These are phyloP conservation scores for Bombylius discolor DNA, from an alignment of 2,888 invertebrate genomes.

Conservation along the genomic window DNA sequence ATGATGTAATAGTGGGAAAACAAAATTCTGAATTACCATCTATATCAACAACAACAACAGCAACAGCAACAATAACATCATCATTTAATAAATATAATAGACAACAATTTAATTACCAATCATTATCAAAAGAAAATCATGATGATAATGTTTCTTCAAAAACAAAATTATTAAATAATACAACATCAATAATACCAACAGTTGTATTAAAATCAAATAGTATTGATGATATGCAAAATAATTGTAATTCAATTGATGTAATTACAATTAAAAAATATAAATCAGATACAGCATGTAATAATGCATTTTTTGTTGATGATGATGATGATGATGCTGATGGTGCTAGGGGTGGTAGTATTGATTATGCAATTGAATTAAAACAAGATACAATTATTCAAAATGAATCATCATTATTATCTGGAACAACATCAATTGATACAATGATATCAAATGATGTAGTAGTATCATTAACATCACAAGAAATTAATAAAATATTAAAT, in stretches of 20 bases:
- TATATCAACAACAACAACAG: constrained; percentile 19
- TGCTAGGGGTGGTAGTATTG: neutral
- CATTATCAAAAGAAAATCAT: too few relatives aligned
- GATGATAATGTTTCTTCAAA: too few relatives aligned
- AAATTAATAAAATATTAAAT: constrained; percentile 12
- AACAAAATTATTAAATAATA: too few relatives aligned
- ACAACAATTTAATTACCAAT: too few relatives aligned
- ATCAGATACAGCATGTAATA: constrained; percentile 17
- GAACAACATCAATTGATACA: too few relatives aligned
- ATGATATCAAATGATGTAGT: neutral
- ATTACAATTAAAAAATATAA: neutral
- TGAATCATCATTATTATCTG: too few relatives aligned
- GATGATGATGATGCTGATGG: constrained; percentile 20
- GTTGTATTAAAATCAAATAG: too few relatives aligned
- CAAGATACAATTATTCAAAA: too few relatives aligned
- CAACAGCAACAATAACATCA: constrained; percentile 29
- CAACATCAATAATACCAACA: neutral
- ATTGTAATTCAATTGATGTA: constrained; percentile 1
- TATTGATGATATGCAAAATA: too few relatives aligned
- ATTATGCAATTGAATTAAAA: neutral
- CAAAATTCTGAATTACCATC: too few relatives aligned
- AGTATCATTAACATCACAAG: neutral
- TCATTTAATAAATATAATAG: constrained; percentile 6
- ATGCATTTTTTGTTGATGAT: neutral
- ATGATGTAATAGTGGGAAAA: neutral